Evolutionary conservation across 2,797 vertebrate species (phyloP), one percentile per base, ranked within the genome.

Genomic region (Syngnathus acus): DNA sequence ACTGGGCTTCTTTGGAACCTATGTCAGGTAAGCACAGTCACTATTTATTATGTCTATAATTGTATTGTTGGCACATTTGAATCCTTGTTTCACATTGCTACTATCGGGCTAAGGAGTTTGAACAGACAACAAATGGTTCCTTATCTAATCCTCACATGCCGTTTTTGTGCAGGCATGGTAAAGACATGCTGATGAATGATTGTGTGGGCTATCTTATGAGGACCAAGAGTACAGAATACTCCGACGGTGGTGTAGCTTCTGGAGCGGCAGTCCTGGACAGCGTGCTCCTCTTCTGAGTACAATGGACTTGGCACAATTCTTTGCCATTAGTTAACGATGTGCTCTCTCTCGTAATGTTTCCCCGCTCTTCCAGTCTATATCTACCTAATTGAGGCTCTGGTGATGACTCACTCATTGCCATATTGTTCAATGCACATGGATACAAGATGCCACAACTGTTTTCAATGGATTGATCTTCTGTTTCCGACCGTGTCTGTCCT

Each of bases 241-340:
- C 89, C 0, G 95, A 98, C 0, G 95, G 97, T 0, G 97, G 96
- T 0, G 93, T 98, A 9, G 93, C 93, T 0, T 93, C 94, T 0
- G 96, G 97, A 10, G 94, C 97, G 50, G 94, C 95, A 0, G 95
- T 95, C 73, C 87, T 99, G 73, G 95, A 99, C 88, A 96, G 93
- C 39, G 95, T 96, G 0, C 93, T 91, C 9, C 87, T 94, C 1
- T 5, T 86, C 65, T 92, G 79, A 91, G 59, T 23, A 42, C 11
- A 9, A 9, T 62, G 40, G 11, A 3, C 21, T 45, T 32, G 6
- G 17, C 50, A 51, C 5, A 50, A 19, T 50, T 50, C 16, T 0
- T 2, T 16, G 14, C 17, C 16, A n/a, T 51, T n/a, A 21, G 50
- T 51, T n/a, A 21, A n/a, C 3, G 2, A 2, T 50, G 47, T 8